phyloP scores from a whole-genome alignment of 2,113 vertebrate genomes.

The Noctilio leporinus region DNA sequence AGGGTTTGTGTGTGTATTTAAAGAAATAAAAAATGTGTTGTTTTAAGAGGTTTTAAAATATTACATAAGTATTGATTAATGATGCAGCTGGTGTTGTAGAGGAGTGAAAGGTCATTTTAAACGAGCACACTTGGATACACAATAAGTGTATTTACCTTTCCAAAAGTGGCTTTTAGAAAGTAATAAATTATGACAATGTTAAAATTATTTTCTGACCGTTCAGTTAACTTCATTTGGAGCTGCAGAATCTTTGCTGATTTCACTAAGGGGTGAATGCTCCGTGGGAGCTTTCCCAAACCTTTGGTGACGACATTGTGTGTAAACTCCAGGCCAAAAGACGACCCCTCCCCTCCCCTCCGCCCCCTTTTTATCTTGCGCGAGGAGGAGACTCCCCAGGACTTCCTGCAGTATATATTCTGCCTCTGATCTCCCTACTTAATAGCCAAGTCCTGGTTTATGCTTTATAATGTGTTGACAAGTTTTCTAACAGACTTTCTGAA shows the following conservation, averaged over 20 bases:
- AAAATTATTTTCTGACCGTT: slow-evolving; percentile 78
- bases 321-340: slow-evolving; percentile 71
- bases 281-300: slow-evolving; percentile 70
- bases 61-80: slow-evolving; percentile 75
- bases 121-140: slow-evolving; percentile 63
- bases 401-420: slow-evolving; percentile 74
- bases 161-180: slow-evolving; percentile 74
- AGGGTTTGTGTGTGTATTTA: slow-evolving; percentile 7
- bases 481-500: slow-evolving; percentile 84
- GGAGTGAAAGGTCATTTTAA: slow-evolving; percentile 71
- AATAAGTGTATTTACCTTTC: slow-evolving; percentile 76
- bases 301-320: slow-evolving; percentile 65
- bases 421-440: slow-evolving; percentile 81
- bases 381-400: slow-evolving; percentile 76
- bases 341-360: slow-evolving; percentile 51
- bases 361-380: slow-evolving; percentile 62
- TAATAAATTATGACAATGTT: slow-evolving; percentile 79
- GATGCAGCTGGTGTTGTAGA: slow-evolving; percentile 77
- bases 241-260: slow-evolving; percentile 71
- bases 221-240: slow-evolving; percentile 71
- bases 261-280: slow-evolving; percentile 69
- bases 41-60: slow-evolving; percentile 68
- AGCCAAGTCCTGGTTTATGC: slow-evolving; percentile 80
- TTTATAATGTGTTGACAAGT: slow-evolving; percentile 85
- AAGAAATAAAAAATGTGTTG: slow-evolving; percentile 47